A percentile compares a stretch with the other conserved stretches of the same genome.
phyloP scores from a whole-genome alignment of 1,140 invertebrate species.

The Hylyphantes graminicola region DNA sequence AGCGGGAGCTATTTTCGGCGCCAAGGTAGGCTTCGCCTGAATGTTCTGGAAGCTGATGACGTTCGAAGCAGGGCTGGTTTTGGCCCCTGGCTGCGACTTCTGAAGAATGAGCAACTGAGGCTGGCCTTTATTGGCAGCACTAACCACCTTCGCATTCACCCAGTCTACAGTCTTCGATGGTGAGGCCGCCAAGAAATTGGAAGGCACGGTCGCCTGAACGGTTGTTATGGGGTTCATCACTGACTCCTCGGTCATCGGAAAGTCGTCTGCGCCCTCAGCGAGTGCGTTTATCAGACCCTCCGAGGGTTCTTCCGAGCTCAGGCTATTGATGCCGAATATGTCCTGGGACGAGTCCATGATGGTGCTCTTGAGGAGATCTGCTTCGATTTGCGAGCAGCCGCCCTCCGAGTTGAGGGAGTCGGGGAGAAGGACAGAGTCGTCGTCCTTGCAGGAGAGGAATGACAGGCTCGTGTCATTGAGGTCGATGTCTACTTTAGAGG shows the following conservation, averaged over 20 bases:
- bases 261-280: slow-evolving; percentile 6
- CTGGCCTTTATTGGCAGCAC: slow-evolving; percentile 4
- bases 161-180: slow-evolving; percentile 20
- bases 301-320: too few species aligned
- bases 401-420: slow-evolving; percentile 38
- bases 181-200: slow-evolving; percentile 22
- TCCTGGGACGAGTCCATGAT: slow-evolving; percentile 13
- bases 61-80: too few species aligned
- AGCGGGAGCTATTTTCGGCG: too few species aligned
- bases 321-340: slow-evolving; percentile 14
- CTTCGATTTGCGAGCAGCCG: background rate
- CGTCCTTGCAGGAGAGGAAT: slow-evolving; percentile 41
- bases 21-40: too few species aligned
- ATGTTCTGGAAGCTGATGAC: too few species aligned
- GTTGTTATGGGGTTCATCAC: slow-evolving; percentile 24
- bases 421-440: slow-evolving; percentile 31
- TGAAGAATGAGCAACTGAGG: slow-evolving; percentile 40
- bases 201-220: background rate
- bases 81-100: slow-evolving; percentile 16
- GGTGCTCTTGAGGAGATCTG: slow-evolving; percentile 14
- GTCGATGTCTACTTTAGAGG: slow-evolving; percentile 39
- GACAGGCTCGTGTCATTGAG: slow-evolving; percentile 39
- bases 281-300: slow-evolving; percentile 30
- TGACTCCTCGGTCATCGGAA: too few species aligned
- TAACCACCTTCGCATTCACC: slow-evolving; percentile 6